phyloP scores from a whole-genome alignment of 2,113 vertebrate genomes.

The Entomyzon cyanotis region DNA sequence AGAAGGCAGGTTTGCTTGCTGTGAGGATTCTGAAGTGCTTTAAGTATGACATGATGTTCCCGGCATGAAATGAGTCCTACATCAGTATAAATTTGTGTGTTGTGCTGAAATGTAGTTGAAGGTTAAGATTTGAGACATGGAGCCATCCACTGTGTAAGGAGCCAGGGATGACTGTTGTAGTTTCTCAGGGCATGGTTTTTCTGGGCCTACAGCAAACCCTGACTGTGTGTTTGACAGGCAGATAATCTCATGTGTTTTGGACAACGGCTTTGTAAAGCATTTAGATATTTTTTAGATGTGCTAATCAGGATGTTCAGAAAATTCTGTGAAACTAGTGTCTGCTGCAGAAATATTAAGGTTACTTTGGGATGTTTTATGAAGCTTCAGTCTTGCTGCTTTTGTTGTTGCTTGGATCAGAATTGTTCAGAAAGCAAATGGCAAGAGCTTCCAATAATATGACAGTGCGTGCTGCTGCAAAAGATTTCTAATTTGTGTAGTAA shows the following conservation, averaged over 20 bases:
- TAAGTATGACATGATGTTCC: fast-evolving
- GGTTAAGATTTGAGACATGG: not conserved
- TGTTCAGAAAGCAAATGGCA: not conserved
- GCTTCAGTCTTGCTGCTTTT: not conserved
- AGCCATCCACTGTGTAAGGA: not conserved
- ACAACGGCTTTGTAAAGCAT: not conserved
- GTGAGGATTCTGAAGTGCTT: not conserved
- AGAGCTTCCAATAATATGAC: not conserved
- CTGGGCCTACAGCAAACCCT: not conserved
- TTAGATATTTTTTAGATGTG: not conserved
- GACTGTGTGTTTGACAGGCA: not conserved
- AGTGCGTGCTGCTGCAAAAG: not conserved
- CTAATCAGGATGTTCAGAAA: not conserved
- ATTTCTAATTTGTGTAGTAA: not conserved
- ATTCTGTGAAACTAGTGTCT: not conserved
- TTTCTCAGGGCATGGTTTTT: not conserved
- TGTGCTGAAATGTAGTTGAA: not conserved
- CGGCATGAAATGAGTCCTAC: not conserved
- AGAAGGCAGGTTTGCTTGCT: not conserved
- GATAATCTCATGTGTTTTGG: not conserved
- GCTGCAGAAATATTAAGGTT: not conserved
- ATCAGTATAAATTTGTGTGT: not conserved
- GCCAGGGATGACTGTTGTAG: not conserved
- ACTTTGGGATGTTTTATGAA: not conserved
- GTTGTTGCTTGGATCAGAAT: not conserved